phyloP scores from a whole-genome alignment of 2,888 invertebrate genomes.

The Amphipoea lucens region DNA sequence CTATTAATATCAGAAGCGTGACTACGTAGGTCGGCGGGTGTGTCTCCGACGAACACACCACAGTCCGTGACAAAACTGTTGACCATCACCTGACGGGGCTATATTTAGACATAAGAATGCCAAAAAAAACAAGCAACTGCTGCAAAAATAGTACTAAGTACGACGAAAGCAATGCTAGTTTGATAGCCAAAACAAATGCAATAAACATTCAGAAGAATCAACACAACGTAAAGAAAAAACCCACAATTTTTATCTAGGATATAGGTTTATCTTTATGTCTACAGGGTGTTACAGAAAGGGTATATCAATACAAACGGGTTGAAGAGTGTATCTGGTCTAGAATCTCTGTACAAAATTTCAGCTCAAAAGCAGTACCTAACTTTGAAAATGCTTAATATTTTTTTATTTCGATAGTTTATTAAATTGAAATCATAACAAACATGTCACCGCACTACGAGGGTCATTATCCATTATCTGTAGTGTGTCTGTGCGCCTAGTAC shows the following conservation, averaged over 20 bases:
- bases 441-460: too few relatives aligned
- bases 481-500: too few relatives aligned
- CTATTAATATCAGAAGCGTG: conserved; percentile 74
- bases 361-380: too few relatives aligned
- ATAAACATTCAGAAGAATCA: conserved; percentile 15
- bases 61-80: conserved; percentile 61
- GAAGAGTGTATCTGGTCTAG: too few relatives aligned
- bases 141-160: conserved; percentile 21
- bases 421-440: too few relatives aligned
- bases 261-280: conserved; percentile 18
- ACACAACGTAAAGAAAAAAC: conserved; percentile 22
- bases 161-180: conserved; percentile 20
- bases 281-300: too few relatives aligned
- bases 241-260: conserved; percentile 1
- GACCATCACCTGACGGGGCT: conserved; percentile 78
- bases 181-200: conserved; percentile 39
- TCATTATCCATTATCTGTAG: too few relatives aligned
- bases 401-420: too few relatives aligned
- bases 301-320: too few relatives aligned
- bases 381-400: too few relatives aligned
- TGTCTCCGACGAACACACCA: conserved; percentile 80
- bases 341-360: too few relatives aligned
- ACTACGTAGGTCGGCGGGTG: conserved; percentile 81
- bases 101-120: conserved; percentile 69
- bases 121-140: conserved; percentile 49